phyloP scores from a whole-genome alignment of 2,797 vertebrate genomes.

The Tragelaphus eurycerus region DNA sequence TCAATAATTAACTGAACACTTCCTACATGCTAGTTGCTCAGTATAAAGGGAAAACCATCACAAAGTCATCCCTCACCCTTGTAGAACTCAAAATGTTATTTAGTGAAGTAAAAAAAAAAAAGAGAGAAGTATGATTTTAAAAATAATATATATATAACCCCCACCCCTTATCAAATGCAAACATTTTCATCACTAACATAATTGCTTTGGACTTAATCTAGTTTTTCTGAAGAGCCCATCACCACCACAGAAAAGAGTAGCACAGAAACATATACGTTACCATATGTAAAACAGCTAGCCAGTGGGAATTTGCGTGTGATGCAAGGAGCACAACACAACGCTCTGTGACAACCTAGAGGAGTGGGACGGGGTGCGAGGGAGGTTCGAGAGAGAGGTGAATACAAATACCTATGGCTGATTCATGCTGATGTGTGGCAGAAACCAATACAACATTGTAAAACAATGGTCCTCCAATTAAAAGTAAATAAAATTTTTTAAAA shows the following conservation, averaged over 20 bases:
- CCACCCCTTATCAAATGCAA: constrained; percentile 4
- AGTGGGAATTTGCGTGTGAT: neutral
- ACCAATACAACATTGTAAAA: neutral
- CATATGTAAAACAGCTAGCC: neutral
- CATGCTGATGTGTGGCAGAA: neutral
- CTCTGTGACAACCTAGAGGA: neutral
- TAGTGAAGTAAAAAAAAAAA: neutral
- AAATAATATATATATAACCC: neutral
- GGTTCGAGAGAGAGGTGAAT: neutral
- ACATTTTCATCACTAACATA: neutral
- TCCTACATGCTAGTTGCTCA: neutral
- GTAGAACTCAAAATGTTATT: neutral
- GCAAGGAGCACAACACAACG: neutral
- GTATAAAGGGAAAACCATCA: constrained; percentile 24
- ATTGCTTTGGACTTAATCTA: neutral
- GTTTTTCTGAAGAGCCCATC: constrained; percentile 10
- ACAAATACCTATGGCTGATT: neutral
- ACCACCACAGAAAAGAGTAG: neutral
- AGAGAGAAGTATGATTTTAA: neutral
- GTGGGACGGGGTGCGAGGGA: neutral
- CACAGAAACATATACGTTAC: neutral
- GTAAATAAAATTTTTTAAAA: neutral
- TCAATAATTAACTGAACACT: neutral
- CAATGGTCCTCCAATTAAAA: neutral
- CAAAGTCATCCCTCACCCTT: neutral